Base-by-base conservation (phyloP, 92 coral and sea anemone species). In the Porites rus region DNA sequence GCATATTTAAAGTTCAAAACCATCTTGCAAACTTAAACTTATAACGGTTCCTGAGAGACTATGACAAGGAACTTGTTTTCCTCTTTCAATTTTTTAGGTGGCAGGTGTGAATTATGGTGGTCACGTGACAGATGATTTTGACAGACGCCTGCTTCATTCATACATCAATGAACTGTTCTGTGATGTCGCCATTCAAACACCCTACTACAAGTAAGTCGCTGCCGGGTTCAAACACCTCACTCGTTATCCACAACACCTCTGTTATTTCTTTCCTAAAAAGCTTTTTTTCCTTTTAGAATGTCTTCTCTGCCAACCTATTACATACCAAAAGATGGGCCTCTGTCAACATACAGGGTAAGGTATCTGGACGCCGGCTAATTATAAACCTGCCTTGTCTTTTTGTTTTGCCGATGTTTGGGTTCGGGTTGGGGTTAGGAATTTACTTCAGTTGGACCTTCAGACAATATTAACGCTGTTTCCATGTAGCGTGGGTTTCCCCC, bases 41-140 rank as follows among this genome's bases (percentile, higher is more conserved):
- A 10, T 0, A 4, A 56, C 12, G 11, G 12, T 56, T 38, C 13
- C 61, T 12, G 11, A 56, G 61, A 56, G 13, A 10, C 61, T 14
- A 17, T 56, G 61, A 56, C 61, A 56, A 11, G 16, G 13, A 56
- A 38, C 46, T 38, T 38, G 46, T 56, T 8, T 8, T 7, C 14
- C 14, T 54, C 14, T 10, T 54, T 67, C 12, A 75, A 28, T 50
- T 2, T 38, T 56, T 18, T 80, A 97, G 99, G 95, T 97, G 71
- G 99, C 99, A 64, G 99, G 99, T 60, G 99, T 97, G 20, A 97
- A 97, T 82, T 97, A 97, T 56, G 99, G 99, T 76, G 99, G 99
- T 80, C 99, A 97, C 87, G 99, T 97, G 84, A 97, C 99, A 0
- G 99, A 97, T 78, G 99, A 97, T 81, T 97, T 92, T 90, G 99